Evolutionary conservation across 2,113 vertebrate species (phyloP).

Genomic region (Apaloderma vittatum): DNA sequence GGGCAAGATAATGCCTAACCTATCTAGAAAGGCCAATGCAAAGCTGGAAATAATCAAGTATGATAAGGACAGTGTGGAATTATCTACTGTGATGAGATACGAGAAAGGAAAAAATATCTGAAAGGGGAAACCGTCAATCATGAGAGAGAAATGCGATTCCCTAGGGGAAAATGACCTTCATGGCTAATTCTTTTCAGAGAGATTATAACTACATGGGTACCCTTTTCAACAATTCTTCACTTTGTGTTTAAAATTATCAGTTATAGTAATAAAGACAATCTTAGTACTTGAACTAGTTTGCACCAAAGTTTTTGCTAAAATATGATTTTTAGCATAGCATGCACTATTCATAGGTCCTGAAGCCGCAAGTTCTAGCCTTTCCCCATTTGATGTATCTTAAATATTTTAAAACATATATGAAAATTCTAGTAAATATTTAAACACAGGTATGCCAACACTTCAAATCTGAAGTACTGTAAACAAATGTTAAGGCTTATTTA

Average conservation of each 20-base stretch:
- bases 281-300: background rate
- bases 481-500: background rate
- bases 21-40: background rate
- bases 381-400: background rate
- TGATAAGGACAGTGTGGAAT: background rate
- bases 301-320: background rate
- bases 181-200: background rate
- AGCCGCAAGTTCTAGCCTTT: background rate
- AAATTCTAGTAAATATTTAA: constrained; percentile 22
- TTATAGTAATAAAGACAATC: background rate
- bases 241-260: background rate
- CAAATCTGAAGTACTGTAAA: background rate
- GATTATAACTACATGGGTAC: background rate
- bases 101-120: background rate
- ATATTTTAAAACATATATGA: background rate
- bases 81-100: background rate
- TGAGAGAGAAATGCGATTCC: constrained; percentile 5
- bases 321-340: background rate
- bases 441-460: background rate
- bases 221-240: background rate
- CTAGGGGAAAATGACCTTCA: constrained; percentile 3
- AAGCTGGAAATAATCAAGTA: background rate
- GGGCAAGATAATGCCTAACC: background rate
- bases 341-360: background rate
- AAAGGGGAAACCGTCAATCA: background rate